A percentile compares a stretch with the other conserved stretches of the same genome.
Evolutionary conservation across 2,888 invertebrate genomes (phyloP).

Genomic region (Nomada hirtipes): DNA sequence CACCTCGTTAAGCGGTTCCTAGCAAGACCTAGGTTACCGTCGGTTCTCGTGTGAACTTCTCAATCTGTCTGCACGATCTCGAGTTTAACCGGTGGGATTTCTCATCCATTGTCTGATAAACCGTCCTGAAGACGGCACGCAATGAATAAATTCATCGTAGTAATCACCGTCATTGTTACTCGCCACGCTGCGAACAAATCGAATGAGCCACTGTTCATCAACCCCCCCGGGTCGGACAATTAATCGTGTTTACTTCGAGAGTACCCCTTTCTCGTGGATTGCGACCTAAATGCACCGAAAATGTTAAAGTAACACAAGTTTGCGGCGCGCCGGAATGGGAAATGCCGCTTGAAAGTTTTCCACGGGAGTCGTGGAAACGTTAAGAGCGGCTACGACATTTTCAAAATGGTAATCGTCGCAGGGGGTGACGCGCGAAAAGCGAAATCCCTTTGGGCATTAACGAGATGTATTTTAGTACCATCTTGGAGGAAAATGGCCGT

Average conservation of each 20-base stretch:
- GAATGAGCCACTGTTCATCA: neutral
- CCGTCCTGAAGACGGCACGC: constrained; percentile 38
- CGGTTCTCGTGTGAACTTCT: constrained; percentile 28
- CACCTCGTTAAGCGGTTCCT: neutral
- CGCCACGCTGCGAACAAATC: constrained; percentile 26
- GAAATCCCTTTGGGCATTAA: constrained; percentile 23
- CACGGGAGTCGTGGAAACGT: neutral
- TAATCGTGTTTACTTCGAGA: constrained; percentile 15
- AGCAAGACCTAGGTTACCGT: constrained; percentile 12
- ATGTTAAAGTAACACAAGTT: neutral
- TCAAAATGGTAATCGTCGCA: constrained; percentile 19
- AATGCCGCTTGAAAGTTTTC: neutral
- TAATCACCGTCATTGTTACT: constrained; percentile 32
- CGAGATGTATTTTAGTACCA: constrained; percentile 45
- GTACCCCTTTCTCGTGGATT: neutral
- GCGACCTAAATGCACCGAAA: neutral
- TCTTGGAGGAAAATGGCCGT: constrained; percentile 41
- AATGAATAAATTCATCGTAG: constrained; percentile 50
- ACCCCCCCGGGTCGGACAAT: constrained; percentile 8
- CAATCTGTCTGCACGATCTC: constrained; percentile 40
- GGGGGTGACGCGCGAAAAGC: neutral
- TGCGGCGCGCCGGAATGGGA: too few relatives aligned
- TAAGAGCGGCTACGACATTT: constrained; percentile 18
- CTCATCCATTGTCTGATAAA: constrained; percentile 46
- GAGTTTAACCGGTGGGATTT: constrained; percentile 3